phyloP scores from a whole-genome alignment of 1,140 invertebrate genomes.

The Zaprionus taronus region DNA sequence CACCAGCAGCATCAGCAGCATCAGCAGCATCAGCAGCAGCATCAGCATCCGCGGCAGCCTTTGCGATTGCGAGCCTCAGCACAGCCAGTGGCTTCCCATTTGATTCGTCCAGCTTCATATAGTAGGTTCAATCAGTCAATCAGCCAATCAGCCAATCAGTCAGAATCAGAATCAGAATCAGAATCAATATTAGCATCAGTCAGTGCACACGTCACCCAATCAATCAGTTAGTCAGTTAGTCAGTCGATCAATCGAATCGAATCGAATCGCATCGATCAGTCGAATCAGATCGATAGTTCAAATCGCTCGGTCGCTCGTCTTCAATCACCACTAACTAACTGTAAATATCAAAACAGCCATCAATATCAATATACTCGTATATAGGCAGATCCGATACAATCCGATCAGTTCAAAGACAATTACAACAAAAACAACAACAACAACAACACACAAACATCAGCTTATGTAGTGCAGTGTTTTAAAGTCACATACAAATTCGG shows the following conservation, averaged over 20 bases:
- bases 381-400: conserved; percentile 4
- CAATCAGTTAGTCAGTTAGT: conserved; percentile 36
- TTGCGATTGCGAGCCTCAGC: conserved; percentile 57
- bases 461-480: conserved; percentile 40
- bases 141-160: conserved; percentile 41
- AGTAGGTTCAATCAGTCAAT: conserved; percentile 55
- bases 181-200: conserved; percentile 38
- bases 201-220: conserved; percentile 49
- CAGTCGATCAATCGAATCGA: conserved; percentile 30
- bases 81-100: conserved; percentile 72
- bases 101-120: conserved; percentile 62
- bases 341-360: conserved; percentile 51
- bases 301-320: conserved; percentile 18
- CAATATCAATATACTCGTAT: conserved; percentile 13
- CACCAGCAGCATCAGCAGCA: conserved; percentile 62
- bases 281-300: conserved; percentile 13
- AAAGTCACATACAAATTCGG: conserved; percentile 9
- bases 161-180: conserved; percentile 30
- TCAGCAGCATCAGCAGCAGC: conserved; percentile 49
- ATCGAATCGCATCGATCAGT: conserved; percentile 23
- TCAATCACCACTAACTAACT: conserved; percentile 39
- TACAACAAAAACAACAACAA: conserved; percentile 20
- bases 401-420: not conserved
- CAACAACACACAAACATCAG: conserved; percentile 22
- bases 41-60: conserved; percentile 50